Evolutionary conservation across 2,797 vertebrate genomes (phyloP), one percentile per base, ranked within the genome.

Genomic region (Oophaga sylvatica): DNA sequence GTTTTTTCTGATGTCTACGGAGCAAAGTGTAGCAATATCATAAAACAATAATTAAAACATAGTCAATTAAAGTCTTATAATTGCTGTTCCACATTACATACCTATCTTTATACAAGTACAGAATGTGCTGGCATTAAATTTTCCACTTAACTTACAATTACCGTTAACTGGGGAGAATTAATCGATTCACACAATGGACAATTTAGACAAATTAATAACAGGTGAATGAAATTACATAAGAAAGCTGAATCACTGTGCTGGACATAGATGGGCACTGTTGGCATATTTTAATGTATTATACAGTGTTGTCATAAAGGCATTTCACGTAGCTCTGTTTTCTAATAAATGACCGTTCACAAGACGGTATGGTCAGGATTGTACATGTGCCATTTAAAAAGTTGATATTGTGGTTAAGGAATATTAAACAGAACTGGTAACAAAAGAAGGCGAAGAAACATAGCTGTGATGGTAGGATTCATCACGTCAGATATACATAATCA

Each of bases 71-170:
- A 10, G 3, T 70, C 41, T 45, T 73, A 22, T 19, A 22, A 71
- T 71, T 71, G 16, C 31, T 71, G 71, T 48, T 3, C 17, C 35
- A 45, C 48, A 5, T 76, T n/a, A 5, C 73, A 48, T 45, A 76
- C 2, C 45, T 53, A 2, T 26, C 5, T 29, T 77, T 26, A 77
- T 77, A 56, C 45, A 77, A 26, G 22, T 77, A 77, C 48, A 77
- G 45, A n/a, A 77, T 77, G 22, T 56, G 45, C 75, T 26, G 45
- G n/a, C 75, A 56, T 77, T 56, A 77, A 4, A 77, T 77, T 77
- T 77, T 77, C 75, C 75, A 77, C 75, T 77, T 77, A 77, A 77
- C 56, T 77, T 77, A 56, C 45, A 77, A 26, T 77, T 53, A 48
- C 13, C 26, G 45, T 26, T 77, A 77, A 77, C 26, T 56, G 75